These are phyloP conservation scores for Hyposoter dolosus DNA, from an alignment of 2,888 invertebrate species.

Conservation along the genomic window DNA sequence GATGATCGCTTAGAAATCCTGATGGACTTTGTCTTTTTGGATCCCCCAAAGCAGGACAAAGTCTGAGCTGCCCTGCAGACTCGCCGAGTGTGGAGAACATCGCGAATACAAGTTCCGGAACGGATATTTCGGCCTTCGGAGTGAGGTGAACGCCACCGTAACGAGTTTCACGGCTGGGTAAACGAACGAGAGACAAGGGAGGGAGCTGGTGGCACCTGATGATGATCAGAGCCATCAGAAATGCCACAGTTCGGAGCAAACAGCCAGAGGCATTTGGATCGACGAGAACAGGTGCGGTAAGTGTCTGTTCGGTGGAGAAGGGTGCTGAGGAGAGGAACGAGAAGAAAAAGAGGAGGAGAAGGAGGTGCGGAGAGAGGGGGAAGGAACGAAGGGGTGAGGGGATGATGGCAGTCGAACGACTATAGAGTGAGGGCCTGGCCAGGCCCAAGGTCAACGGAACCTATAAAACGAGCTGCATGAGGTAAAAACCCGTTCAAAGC, in stretches of 20 bases:
- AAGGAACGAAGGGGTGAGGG: conserved; percentile 65
- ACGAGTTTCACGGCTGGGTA: conserved; percentile 77
- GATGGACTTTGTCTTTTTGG: too few relatives aligned
- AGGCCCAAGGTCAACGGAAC: conserved; percentile 80
- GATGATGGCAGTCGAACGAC: conserved; percentile 54
- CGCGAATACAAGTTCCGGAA: conserved; percentile 29
- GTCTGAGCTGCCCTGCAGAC: background rate
- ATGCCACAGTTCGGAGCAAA: conserved; percentile 24
- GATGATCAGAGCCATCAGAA: conserved; percentile 40
- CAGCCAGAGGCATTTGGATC: conserved; percentile 40
- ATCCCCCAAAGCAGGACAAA: too few relatives aligned
- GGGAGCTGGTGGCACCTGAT: conserved; percentile 14
- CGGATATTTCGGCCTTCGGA: conserved; percentile 7
- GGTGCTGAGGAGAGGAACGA: conserved; percentile 62
- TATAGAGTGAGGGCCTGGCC: conserved; percentile 71
- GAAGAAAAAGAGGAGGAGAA: background rate
- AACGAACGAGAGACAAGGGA: conserved; percentile 69
- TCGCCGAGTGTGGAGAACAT: background rate
- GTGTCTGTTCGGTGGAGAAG: conserved; percentile 8
- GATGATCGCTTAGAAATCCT: too few relatives aligned
- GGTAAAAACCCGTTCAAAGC: conserved; percentile 77
- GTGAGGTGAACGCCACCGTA: conserved; percentile 71
- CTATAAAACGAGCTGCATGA: conserved; percentile 79
- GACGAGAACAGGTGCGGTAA: conserved; percentile 65
- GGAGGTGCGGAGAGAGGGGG: background rate